These are phyloP conservation scores for Himalopsyche tibetana DNA, from an alignment of 2,888 invertebrate species.

Conservation along the genomic window DNA sequence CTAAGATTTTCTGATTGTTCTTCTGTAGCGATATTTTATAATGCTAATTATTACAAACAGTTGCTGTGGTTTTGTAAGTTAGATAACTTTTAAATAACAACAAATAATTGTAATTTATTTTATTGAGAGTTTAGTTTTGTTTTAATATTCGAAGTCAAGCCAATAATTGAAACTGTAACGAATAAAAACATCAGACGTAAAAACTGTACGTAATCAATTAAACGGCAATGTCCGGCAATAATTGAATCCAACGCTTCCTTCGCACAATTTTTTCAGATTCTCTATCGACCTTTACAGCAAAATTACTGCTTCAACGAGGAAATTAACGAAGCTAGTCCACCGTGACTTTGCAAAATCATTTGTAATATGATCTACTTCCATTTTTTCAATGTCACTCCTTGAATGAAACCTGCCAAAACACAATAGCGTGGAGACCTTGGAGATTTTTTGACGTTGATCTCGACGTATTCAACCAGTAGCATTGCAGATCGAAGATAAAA, in stretches of 20 bases:
- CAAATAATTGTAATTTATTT: too few relatives aligned
- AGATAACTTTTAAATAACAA: too few relatives aligned
- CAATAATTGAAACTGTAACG: too few relatives aligned
- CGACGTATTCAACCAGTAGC: neutral
- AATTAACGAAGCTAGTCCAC: neutral
- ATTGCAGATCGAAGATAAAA: too few relatives aligned
- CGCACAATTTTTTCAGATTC: neutral
- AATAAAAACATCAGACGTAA: neutral
- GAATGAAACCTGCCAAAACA: neutral
- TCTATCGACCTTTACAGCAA: neutral
- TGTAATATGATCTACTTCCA: neutral
- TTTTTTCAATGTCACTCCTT: neutral
- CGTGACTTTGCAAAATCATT: neutral
- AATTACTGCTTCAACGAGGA: neutral
- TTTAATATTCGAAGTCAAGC: too few relatives aligned
- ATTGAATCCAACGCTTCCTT: neutral
- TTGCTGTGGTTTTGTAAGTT: too few relatives aligned
- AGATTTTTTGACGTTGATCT: neutral
- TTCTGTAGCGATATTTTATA: too few relatives aligned
- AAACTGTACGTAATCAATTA: neutral
- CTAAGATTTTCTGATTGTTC: too few relatives aligned
- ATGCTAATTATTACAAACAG: too few relatives aligned
- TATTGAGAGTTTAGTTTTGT: too few relatives aligned
- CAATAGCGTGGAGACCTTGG: neutral
- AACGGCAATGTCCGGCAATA: neutral